Evolutionary conservation across 2,797 vertebrate species (phyloP).

Genomic region (Columba guinea): DNA sequence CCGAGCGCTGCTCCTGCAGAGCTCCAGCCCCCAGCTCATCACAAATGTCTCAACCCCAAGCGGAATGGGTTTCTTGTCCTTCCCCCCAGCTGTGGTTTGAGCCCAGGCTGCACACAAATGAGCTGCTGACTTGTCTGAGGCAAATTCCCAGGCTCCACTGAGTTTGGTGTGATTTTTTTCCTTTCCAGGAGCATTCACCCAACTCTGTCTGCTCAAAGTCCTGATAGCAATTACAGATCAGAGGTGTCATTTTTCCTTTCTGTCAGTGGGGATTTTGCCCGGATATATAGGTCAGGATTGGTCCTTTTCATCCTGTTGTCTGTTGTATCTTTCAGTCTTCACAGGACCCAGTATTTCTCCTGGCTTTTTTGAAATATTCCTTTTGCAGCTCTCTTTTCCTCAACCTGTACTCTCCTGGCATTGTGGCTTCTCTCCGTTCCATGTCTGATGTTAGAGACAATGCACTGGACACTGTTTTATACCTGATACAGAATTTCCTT

Average conservation of each 20-base stretch:
- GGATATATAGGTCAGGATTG: neutral
- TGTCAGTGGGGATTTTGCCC: neutral
- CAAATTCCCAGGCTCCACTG: neutral
- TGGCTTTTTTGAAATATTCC: neutral
- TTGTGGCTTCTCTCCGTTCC: neutral
- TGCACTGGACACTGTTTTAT: neutral
- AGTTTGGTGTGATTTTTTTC: neutral
- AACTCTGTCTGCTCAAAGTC: neutral
- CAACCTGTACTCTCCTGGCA: neutral
- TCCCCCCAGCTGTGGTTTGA: rapidly evolving
- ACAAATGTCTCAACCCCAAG: rapidly evolving
- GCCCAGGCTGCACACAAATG: neutral
- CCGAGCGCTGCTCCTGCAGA: neutral
- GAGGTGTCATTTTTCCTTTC: neutral
- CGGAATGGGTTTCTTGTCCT: neutral
- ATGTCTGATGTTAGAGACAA: neutral
- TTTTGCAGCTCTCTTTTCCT: neutral
- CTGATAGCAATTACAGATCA: neutral
- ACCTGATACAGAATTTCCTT: neutral
- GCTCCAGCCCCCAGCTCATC: neutral
- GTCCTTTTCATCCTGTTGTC: neutral
- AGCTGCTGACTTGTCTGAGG: neutral
- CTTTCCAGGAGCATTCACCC: neutral
- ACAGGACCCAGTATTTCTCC: neutral
- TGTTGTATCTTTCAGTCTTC: neutral